phyloP scores from a whole-genome alignment of 92 coral and sea anemone genomes.

The Epizoanthus stellaris region DNA sequence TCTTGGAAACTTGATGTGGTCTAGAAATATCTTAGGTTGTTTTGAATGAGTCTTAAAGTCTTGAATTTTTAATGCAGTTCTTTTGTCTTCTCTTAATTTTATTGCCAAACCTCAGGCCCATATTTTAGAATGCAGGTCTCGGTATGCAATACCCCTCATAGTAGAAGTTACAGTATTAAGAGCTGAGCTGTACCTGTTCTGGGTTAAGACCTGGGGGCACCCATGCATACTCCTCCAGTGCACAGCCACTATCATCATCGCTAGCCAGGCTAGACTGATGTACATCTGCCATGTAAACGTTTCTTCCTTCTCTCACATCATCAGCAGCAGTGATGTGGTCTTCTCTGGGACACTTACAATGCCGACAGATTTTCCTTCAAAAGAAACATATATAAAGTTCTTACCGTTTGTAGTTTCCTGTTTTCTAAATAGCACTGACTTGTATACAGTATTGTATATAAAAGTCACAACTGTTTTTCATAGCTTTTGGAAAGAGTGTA shows the following conservation, averaged over 20 bases:
- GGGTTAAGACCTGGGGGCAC: constrained; percentile 95
- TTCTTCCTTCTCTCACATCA: constrained; percentile 89
- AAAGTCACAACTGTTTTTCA: too few species aligned
- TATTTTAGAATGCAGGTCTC: too few species aligned
- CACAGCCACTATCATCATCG: constrained; percentile 96
- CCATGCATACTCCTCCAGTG: constrained; percentile 97
- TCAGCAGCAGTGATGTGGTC: constrained; percentile 91
- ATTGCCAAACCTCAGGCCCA: too few species aligned
- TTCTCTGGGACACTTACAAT: constrained; percentile 97
- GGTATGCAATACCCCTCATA: not conserved
- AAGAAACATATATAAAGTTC: not conserved
- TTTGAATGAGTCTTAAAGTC: too few species aligned
- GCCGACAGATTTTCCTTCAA: constrained; percentile 94
- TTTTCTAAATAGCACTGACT: too few species aligned
- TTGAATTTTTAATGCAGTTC: too few species aligned
- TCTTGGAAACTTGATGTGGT: too few species aligned
- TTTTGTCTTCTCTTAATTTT: too few species aligned
- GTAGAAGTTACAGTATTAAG: not conserved
- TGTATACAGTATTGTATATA: too few species aligned
- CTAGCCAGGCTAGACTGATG: constrained; percentile 89
- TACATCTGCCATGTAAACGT: constrained; percentile 83
- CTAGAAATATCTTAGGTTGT: too few species aligned
- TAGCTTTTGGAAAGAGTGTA: too few species aligned
- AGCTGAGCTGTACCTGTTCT: constrained; percentile 79
- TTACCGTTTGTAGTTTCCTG: not conserved